Percentiles rank a stretch among this genome's conserved stretches.
Conservation (phyloP, 2,797 vertebrate species). For the Rhabdomys pumilio region DNA sequence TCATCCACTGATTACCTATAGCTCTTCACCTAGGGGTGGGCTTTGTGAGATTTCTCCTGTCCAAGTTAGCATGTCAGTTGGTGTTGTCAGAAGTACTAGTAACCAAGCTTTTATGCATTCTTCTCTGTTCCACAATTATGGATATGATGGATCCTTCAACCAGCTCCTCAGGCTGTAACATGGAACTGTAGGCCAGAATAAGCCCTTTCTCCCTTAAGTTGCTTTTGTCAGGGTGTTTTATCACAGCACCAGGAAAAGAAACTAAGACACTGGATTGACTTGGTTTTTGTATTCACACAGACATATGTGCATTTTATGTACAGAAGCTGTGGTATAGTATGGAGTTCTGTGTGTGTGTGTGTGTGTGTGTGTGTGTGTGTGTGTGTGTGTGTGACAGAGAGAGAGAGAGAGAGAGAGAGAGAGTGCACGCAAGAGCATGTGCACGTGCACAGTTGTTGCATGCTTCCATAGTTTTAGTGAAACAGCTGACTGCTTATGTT, state of each 20-base stretch:
- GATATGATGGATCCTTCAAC: neutral
- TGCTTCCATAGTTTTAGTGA: conserved; percentile 72
- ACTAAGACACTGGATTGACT: neutral
- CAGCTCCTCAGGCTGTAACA: neutral
- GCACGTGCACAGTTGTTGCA: conserved; percentile 86
- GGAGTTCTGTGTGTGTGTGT: neutral
- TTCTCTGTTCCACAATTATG: neutral
- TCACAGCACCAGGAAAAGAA: neutral
- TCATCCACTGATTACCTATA: neutral
- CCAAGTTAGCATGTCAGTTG: neutral
- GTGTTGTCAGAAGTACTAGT: neutral
- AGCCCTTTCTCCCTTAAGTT: neutral
- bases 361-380: neutral
- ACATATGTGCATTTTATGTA: conserved; percentile 45
- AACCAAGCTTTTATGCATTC: neutral
- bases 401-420: neutral
- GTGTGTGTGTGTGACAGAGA: neutral
- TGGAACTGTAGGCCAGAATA: neutral
- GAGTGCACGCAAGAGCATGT: neutral
- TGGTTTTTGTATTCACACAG: neutral
- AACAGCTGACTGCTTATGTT: conserved; percentile 88
- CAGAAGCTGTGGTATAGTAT: conserved; percentile 1
- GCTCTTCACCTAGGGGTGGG: neutral
- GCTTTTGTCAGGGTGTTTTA: neutral
- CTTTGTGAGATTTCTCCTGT: neutral